These are phyloP conservation scores for Hemibagrus guttatus DNA, from an alignment of 2,797 vertebrate species.

Conservation along the genomic window DNA sequence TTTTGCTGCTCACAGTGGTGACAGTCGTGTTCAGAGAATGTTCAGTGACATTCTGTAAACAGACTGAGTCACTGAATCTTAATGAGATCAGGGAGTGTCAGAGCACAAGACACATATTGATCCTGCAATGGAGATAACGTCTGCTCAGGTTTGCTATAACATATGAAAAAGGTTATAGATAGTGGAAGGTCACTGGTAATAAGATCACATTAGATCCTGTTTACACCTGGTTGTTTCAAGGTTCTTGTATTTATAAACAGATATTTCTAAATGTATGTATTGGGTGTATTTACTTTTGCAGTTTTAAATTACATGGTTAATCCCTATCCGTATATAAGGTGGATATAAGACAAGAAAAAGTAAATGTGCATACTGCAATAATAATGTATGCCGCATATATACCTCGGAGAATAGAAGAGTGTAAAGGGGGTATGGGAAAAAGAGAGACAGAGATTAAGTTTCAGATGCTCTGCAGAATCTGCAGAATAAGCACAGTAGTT, in stretches of 20 bases:
- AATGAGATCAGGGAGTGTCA: constrained; percentile 45
- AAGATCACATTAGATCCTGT: neutral
- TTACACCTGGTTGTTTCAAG: neutral
- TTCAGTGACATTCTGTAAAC: constrained; percentile 43
- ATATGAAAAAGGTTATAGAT: neutral
- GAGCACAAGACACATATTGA: constrained; percentile 27
- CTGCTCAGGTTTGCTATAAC: constrained; percentile 10
- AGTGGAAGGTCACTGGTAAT: neutral
- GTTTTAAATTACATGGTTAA: neutral
- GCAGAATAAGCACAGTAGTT: constrained; percentile 62
- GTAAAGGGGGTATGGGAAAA: neutral
- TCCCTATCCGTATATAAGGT: neutral
- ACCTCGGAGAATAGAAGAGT: neutral
- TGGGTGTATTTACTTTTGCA: neutral
- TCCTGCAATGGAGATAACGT: constrained; percentile 29
- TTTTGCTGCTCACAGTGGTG: constrained; percentile 57
- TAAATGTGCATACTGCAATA: neutral
- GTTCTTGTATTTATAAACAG: neutral
- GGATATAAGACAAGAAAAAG: neutral
- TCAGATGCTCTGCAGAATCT: constrained; percentile 66
- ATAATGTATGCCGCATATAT: neutral
- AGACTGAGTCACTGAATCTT: constrained; percentile 44
- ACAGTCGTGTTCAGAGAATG: constrained; percentile 41
- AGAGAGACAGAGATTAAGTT: constrained; percentile 59
- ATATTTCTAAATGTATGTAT: neutral